Base-by-base conservation (phyloP, 2,113 vertebrate species). In the Dicaeum eximium region DNA sequence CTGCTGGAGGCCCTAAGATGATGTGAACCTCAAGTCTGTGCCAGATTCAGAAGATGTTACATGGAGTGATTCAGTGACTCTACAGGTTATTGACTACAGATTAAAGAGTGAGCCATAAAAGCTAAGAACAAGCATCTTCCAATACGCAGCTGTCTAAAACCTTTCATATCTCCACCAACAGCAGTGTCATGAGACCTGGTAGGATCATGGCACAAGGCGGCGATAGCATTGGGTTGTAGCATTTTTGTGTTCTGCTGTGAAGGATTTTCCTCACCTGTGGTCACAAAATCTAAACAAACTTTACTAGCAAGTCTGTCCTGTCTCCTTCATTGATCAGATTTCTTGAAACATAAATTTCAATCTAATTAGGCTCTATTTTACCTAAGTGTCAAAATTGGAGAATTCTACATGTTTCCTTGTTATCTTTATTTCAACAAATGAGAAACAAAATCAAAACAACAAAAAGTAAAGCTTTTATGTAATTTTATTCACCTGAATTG, bases 201-300 rank as follows among this genome's bases (percentile, higher is more conserved):
- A 48, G 30, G 18, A 62, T 50, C 42, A 57, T 16, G 35, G 37
- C 45, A 60, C 24, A 58, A 57, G 20, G 27, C 4, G 44, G 10
- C 0, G 10, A 31, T 10, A 15, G 28, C 35, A 25, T 5, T 16
- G 7, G 13, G 5, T 15, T 37, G 20, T 6, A 64, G 33, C 5
- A 81, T 60, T 84, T 69, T 33, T 27, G 13, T 5, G 1, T 37
- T 79, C 17, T 42, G 15, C 42, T 56, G 21, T 44, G 22, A 88
- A 47, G 15, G 64, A 25, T 31, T 47, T 91, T 37, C 12, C 13
- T 42, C 20, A 47, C 4, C 10, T 31, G 17, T 9, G 13, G 31
- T 25, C 23, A 70, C 24, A 62, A 71, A 79, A 38, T 30, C n/a
- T 24, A 79, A 71, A 44, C 7, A 57, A 57, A 20, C 11, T 23